Evolutionary conservation across 1,140 invertebrate genomes (phyloP).

Genomic region (Rhagoletis zephyria): DNA sequence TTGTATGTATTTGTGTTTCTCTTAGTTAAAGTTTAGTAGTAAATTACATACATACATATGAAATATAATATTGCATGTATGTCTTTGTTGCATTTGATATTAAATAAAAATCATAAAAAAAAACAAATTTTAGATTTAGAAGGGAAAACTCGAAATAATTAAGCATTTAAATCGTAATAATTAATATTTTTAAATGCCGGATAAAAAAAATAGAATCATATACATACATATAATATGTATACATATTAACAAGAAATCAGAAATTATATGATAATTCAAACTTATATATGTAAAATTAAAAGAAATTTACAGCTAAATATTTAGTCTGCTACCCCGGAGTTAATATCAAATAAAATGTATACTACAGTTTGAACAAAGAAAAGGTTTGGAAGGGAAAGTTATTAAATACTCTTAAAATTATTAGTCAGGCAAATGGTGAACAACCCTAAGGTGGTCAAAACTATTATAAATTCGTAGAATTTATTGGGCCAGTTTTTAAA

Average conservation of each 20-base stretch:
- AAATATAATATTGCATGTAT: background rate
- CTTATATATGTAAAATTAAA: slow-evolving; percentile 4
- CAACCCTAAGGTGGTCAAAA: background rate
- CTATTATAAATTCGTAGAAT: too few relatives aligned
- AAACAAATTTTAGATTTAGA: slow-evolving; percentile 15
- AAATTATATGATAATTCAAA: slow-evolving; percentile 32
- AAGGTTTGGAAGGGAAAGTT: background rate
- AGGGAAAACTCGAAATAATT: slow-evolving; percentile 57
- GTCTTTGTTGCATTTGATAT: slow-evolving; percentile 45
- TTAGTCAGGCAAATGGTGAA: slow-evolving; percentile 7
- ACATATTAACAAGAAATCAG: background rate
- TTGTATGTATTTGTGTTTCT: too few relatives aligned
- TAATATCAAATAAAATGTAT: background rate
- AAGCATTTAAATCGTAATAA: slow-evolving; percentile 58
- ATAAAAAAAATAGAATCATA: background rate
- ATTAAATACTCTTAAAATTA: slow-evolving; percentile 11
- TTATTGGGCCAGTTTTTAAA: too few relatives aligned
- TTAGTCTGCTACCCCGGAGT: slow-evolving; percentile 45
- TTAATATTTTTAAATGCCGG: slow-evolving; percentile 18
- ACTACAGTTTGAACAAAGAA: background rate
- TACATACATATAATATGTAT: too few relatives aligned
- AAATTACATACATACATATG: background rate
- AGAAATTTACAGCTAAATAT: background rate
- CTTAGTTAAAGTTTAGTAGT: background rate
- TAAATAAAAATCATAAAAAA: slow-evolving; percentile 21